Conservation (phyloP, 2,113 vertebrate genomes). For the Embiotoca jacksoni region DNA sequence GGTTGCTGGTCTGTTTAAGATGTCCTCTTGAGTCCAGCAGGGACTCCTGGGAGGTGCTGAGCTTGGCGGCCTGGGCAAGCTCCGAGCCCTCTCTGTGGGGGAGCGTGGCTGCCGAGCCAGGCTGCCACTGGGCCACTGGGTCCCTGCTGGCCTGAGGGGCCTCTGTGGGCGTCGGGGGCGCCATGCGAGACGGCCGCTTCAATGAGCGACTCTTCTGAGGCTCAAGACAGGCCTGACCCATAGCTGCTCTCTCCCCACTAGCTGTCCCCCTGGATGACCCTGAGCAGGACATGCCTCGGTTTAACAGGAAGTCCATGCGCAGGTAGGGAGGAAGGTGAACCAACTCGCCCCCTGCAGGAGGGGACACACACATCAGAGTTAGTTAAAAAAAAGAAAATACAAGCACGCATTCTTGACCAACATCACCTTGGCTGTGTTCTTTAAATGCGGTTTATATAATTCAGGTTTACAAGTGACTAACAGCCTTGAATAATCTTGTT, state of each 20-base stretch:
- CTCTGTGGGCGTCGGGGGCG: slow-evolving; percentile 84
- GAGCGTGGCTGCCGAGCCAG: slow-evolving; percentile 93
- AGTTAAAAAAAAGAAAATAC: background rate
- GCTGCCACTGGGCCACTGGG: slow-evolving; percentile 92
- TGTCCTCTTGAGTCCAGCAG: slow-evolving; percentile 98
- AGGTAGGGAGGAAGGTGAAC: slow-evolving; percentile 98
- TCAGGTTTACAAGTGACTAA: too few species aligned
- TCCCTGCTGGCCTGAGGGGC: slow-evolving; percentile 87
- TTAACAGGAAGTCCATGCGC: slow-evolving; percentile 99
- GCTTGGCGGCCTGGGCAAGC: slow-evolving; percentile 96
- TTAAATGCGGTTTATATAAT: too few species aligned
- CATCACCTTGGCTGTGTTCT: background rate
- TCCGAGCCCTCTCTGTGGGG: slow-evolving; percentile 97
- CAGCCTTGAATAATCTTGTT: background rate
- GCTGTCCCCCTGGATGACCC: slow-evolving; percentile 83
- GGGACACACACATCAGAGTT: slow-evolving; percentile 10
- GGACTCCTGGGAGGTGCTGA: slow-evolving; percentile 99
- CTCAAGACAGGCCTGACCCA: slow-evolving; percentile 96
- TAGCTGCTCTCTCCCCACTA: slow-evolving; percentile 90
- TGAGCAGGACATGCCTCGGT: slow-evolving; percentile 89
- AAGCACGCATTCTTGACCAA: background rate
- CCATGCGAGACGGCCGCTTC: slow-evolving; percentile 91
- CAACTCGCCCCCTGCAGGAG: slow-evolving; percentile 90
- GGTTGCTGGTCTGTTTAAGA: slow-evolving; percentile 96
- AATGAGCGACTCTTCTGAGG: slow-evolving; percentile 98